Evolutionary conservation across 1,140 invertebrate genomes (phyloP).

Genomic region (Drosophila fuyamai): DNA sequence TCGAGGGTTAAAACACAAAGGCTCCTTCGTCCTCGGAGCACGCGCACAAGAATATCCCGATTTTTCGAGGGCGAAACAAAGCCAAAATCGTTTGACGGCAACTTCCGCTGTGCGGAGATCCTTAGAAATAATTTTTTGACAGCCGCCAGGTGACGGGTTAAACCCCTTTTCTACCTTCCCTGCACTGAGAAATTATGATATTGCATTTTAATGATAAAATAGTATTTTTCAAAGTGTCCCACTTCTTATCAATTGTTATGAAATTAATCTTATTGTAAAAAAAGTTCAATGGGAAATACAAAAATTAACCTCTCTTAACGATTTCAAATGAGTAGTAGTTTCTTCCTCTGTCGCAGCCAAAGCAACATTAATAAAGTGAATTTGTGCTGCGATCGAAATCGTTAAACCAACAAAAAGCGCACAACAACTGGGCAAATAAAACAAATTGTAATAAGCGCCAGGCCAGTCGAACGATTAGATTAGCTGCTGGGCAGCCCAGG

Average conservation of each 20-base stretch:
- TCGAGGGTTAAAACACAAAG: conserved; percentile 47
- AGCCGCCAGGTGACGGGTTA: conserved; percentile 39
- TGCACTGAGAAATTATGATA: background rate
- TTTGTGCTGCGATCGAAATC: conserved; percentile 44
- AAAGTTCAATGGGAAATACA: background rate
- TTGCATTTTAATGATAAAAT: background rate
- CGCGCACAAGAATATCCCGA: conserved; percentile 43
- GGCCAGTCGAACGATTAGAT: conserved; percentile 61
- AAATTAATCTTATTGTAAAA: too few relatives aligned
- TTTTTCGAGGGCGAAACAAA: conserved; percentile 44
- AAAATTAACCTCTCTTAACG: background rate
- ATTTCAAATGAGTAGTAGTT: background rate
- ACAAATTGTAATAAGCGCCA: conserved; percentile 80
- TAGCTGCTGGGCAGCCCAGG: conserved; percentile 28
- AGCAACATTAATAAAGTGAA: conserved; percentile 32
- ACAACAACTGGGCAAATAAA: conserved; percentile 69
- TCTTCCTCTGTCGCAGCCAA: background rate
- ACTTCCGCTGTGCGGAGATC: conserved; percentile 53
- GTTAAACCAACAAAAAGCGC: conserved; percentile 58
- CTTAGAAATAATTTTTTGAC: conserved; percentile 34
- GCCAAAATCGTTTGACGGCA: conserved; percentile 60
- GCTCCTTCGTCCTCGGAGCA: conserved; percentile 27
- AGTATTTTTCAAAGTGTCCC: background rate
- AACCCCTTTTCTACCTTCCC: background rate
- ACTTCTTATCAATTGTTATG: too few relatives aligned